Conservation (phyloP, 2,797 vertebrate genomes). For the Siniperca undulata region DNA sequence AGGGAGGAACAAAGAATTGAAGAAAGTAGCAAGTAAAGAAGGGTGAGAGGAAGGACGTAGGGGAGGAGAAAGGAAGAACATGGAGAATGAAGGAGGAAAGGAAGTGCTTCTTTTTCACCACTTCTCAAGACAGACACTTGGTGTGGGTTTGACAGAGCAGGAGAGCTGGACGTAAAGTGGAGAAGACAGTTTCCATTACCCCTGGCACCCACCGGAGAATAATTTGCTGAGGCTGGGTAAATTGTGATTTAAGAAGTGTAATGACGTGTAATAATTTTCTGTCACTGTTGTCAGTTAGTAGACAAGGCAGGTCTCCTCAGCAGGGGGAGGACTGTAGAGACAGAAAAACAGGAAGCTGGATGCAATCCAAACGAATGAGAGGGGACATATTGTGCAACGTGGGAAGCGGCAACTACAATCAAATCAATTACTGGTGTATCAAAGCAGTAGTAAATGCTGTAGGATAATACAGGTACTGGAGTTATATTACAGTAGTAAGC, state of each 20-base stretch:
- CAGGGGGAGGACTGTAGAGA: slow-evolving; percentile 50
- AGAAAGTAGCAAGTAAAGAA: neutral
- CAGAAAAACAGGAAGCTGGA: slow-evolving; percentile 50
- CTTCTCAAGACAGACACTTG: slow-evolving; percentile 68
- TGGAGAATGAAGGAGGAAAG: slow-evolving; percentile 3
- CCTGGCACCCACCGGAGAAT: slow-evolving; percentile 84
- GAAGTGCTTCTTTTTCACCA: slow-evolving; percentile 26
- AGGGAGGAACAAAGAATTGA: slow-evolving; percentile 13
- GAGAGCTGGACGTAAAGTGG: slow-evolving; percentile 83
- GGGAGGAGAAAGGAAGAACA: neutral
- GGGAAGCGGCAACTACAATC: slow-evolving; percentile 58
- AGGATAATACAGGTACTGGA: slow-evolving; percentile 71
- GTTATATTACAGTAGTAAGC: slow-evolving; percentile 64
- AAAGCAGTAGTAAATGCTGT: slow-evolving; percentile 41
- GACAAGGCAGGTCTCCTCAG: slow-evolving; percentile 69
- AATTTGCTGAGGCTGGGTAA: slow-evolving; percentile 89
- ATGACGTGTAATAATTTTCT: slow-evolving; percentile 92
- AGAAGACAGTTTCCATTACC: slow-evolving; percentile 92
- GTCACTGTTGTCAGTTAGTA: slow-evolving; percentile 86
- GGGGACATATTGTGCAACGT: slow-evolving; percentile 56
- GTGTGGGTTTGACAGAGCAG: slow-evolving; percentile 77
- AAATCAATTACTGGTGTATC: slow-evolving; percentile 63
- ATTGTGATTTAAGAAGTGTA: slow-evolving; percentile 91
- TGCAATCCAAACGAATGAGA: slow-evolving; percentile 68
- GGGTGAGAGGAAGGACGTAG: neutral